A percentile compares a stretch with the other conserved stretches of the same genome.
These are phyloP conservation scores for Latrodectus geometricus DNA, from an alignment of 1,140 invertebrate species.

Conservation along the genomic window DNA sequence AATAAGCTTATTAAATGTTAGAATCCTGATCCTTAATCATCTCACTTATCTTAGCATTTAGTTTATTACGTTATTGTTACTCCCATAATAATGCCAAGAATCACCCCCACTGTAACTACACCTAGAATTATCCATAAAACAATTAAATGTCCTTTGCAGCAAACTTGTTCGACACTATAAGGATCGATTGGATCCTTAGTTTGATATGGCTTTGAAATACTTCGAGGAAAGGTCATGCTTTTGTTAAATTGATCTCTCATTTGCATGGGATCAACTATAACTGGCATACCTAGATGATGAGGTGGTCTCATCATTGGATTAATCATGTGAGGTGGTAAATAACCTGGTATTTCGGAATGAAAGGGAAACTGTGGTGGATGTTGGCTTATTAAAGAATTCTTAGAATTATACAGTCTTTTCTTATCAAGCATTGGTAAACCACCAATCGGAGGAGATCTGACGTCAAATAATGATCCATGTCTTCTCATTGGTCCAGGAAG, in stretches of 20 bases:
- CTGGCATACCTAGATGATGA: slow-evolving; percentile 30
- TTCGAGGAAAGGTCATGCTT: slow-evolving; percentile 33
- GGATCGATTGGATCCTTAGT: slow-evolving; percentile 52
- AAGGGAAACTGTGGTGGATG: slow-evolving; percentile 39
- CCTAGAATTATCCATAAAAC: slow-evolving; percentile 68
- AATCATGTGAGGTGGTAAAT: slow-evolving; percentile 43
- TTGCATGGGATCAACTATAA: slow-evolving; percentile 30
- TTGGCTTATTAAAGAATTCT: slow-evolving; percentile 41
- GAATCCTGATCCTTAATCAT: neutral
- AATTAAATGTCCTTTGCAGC: slow-evolving; percentile 66
- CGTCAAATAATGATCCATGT: slow-evolving; percentile 58
- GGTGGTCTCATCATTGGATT: slow-evolving; percentile 52
- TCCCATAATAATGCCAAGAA: slow-evolving; percentile 67
- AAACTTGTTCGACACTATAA: slow-evolving; percentile 62
- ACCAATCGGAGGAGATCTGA: slow-evolving; percentile 40
- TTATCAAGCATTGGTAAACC: slow-evolving; percentile 39
- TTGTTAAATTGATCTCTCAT: slow-evolving; percentile 52
- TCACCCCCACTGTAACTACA: slow-evolving; percentile 67
- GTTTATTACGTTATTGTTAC: slow-evolving; percentile 59
- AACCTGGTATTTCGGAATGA: slow-evolving; percentile 37
- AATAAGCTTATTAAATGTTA: too few species aligned
- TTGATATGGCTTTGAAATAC: slow-evolving; percentile 15
- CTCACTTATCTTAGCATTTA: neutral
- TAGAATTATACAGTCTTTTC: slow-evolving; percentile 51
- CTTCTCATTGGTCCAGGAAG: slow-evolving; percentile 39